Percentiles rank a stretch among this genome's conserved stretches.
These are phyloP conservation scores for Tinamus guttatus DNA, from an alignment of 2,113 vertebrate species.

Conservation along the genomic window DNA sequence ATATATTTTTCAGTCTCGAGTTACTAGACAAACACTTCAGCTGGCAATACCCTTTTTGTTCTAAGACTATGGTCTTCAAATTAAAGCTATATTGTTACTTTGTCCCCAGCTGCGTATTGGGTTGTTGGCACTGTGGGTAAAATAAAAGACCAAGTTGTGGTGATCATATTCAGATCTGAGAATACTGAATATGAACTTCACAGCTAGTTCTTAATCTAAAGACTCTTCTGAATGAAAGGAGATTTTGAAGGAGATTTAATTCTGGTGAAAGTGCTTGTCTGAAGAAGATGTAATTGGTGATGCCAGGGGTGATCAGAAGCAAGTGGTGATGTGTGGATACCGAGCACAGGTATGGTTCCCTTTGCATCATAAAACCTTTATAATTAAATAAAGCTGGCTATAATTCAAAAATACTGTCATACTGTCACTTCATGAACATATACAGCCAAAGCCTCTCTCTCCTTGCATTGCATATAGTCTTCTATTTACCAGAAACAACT, in stretches of 20 bases:
- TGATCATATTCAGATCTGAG: background rate
- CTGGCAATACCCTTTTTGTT: background rate
- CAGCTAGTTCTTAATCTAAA: background rate
- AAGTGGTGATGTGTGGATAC: background rate
- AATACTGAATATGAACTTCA: background rate
- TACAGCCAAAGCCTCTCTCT: background rate
- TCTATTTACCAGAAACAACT: background rate
- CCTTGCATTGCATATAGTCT: background rate
- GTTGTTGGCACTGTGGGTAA: background rate
- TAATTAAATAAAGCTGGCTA: background rate
- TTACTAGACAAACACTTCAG: background rate
- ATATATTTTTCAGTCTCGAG: background rate
- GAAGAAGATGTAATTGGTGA: background rate
- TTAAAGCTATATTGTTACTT: background rate
- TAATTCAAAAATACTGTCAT: background rate
- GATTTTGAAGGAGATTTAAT: background rate
- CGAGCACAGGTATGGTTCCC: fast-evolving
- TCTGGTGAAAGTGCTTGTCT: background rate
- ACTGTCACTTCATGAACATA: background rate
- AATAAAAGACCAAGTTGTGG: background rate
- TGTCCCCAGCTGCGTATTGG: background rate
- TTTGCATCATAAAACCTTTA: background rate
- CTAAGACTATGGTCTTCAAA: background rate
- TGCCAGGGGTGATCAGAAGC: background rate
- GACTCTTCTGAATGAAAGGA: background rate